Evolutionary conservation across 2,113 vertebrate species (phyloP), one percentile per base, ranked within the genome.

Genomic region (Patagioenas fasciata): DNA sequence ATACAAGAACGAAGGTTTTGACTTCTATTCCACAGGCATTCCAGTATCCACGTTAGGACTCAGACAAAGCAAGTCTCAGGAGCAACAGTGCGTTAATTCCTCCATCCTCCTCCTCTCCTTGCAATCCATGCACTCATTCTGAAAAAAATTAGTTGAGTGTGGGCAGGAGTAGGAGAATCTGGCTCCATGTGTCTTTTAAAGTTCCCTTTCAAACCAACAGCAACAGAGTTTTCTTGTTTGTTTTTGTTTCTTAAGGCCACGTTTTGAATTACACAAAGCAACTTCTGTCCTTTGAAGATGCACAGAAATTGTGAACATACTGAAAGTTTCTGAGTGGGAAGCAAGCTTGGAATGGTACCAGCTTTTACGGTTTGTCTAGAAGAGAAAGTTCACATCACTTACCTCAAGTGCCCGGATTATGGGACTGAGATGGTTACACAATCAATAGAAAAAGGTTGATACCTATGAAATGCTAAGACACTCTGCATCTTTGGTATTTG

Each of bases 101-200:
- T 79, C 53, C 54, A 62, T 80, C 70, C 6, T 92, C 67, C 32
- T 82, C 58, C 36, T 82, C 32, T 72, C 36, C 74, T 69, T 34
- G 19, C 57, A 70, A 28, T 50, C 60, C 26, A 40, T 1, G 24
- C 65, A 69, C 54, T 70, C 26, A 71, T 31, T 71, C 54, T 31
- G 24, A 58, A 80, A 31, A 26, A 69, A 17, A 77, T 6, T 7
- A 75, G 32, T 15, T 65, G 42, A 48, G 15, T 13, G 9, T 16
- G 19, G 10, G n/a, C 54, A 85, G 34, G 24, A 53, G 40, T 5
- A 61, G 10, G 42, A 81, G 12, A 67, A 87, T 28, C 42, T 70
- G 56, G 28, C 3, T 8, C 31, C 6, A 0, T 0, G 7, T 5
- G 1, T 40, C 34, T 66, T 89, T 40, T 34, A 80, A 83, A 89